Conservation (phyloP, 2,113 vertebrate species). For the Cryptotis parvus region DNA sequence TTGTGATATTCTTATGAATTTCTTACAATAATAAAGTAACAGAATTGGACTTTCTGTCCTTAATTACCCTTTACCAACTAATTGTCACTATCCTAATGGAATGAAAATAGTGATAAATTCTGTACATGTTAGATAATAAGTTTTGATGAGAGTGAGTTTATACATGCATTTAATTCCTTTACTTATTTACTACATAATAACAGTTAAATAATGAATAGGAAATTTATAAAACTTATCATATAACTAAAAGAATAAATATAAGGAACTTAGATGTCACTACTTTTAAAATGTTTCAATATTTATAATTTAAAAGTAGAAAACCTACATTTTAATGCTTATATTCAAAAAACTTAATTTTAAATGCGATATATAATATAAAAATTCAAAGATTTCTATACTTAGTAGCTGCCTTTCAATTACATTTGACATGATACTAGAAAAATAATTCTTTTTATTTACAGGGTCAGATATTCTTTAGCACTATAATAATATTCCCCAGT, state of each 20-base stretch:
- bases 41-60: too few relatives aligned
- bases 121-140: too few relatives aligned
- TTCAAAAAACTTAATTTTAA: slow-evolving; percentile 30
- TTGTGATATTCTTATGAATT: too few relatives aligned
- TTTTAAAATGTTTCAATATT: slow-evolving; percentile 17
- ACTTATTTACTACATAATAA: not conserved
- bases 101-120: too few relatives aligned
- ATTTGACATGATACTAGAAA: slow-evolving; percentile 55
- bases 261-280: not conserved
- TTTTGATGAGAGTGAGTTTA: not conserved
- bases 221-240: not conserved
- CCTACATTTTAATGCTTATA: not conserved
- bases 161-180: not conserved
- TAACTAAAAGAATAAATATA: not conserved
- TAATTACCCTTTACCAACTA: too few relatives aligned
- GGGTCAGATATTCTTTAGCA: not conserved
- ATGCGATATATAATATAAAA: not conserved
- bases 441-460: slow-evolving; percentile 49
- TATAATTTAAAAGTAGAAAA: not conserved
- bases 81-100: too few relatives aligned
- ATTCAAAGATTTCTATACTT: slow-evolving; percentile 2
- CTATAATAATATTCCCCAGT: not conserved
- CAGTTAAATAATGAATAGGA: not conserved
- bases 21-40: too few relatives aligned
- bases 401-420: slow-evolving; percentile 38